Evolutionary conservation across 2,113 vertebrate species (phyloP), one percentile per base, ranked within the genome.

Genomic region (Cynopterus brachyotis): DNA sequence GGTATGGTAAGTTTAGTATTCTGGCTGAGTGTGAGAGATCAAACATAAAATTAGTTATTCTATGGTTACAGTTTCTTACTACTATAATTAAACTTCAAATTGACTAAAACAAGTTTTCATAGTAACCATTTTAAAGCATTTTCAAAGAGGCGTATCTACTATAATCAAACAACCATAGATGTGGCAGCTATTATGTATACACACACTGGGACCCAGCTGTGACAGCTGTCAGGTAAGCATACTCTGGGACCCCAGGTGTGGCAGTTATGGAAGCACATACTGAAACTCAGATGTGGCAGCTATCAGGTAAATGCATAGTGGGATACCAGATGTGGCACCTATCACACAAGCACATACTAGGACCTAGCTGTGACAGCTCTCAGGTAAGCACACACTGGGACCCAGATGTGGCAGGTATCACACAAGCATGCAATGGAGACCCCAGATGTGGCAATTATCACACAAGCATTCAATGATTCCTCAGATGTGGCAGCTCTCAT

Each of bases 21-120:
- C 96, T 75, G 66, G 57, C 26, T 89, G 92, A 53, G 95, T 82
- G 89, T 59, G 92, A 89, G 87, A 78, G 47, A 57, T 42, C 82
- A 50, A 94, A 97, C 45, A 47, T n/a, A 37, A 95, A 97, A 98
- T 94, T 70, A 97, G 89, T 81, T 80, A 91, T 24, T 94, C 95
- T 93, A 89, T 93, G 84, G 92, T 95, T 97, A 78, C 6, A 88
- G 73, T 88, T 95, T 97, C 93, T 97, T 90, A 97, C 59, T 95
- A 86, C 40, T 93, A 91, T 30, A 90, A 75, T 17, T 13, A 92
- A 97, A 96, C 91, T 94, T 96, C 82, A 97, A 97, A 87, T 88
- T 78, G 86, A 78, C 55, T 66, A 69, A 81, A 47, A 64, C 13
- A 79, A 82, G 90, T 84, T 96, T 92, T 93, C 83, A 40, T 17